A percentile compares a stretch with the other conserved stretches of the same genome.
Conservation (phyloP, 2,797 vertebrate genomes). For the Luscinia megarhynchos region DNA sequence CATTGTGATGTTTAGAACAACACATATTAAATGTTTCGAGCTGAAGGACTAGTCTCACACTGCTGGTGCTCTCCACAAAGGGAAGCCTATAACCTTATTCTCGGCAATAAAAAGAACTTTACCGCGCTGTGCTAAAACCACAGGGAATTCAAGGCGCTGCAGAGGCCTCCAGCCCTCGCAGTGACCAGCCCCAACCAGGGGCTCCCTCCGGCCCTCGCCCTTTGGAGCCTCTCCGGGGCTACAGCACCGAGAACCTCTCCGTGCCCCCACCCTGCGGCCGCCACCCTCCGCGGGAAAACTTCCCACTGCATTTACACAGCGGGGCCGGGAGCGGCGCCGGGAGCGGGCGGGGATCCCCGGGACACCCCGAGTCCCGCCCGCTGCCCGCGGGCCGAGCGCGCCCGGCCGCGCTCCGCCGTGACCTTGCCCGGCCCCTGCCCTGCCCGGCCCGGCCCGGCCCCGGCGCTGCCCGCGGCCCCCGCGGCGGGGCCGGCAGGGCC, state of each 20-base stretch:
- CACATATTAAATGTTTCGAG: background rate
- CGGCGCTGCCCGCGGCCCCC: background rate
- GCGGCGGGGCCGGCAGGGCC: background rate
- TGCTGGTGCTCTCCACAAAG: accelerated
- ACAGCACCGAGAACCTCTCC: accelerated
- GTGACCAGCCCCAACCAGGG: accelerated
- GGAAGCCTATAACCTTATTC: background rate
- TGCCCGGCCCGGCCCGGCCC: no score
- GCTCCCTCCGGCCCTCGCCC: no score
- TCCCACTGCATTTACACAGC: background rate
- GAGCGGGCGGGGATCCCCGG: background rate
- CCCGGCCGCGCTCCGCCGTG: background rate
- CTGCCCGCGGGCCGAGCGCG: background rate
- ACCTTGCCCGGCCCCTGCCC: background rate
- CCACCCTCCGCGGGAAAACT: accelerated
- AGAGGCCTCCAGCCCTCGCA: background rate
- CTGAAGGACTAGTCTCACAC: background rate
- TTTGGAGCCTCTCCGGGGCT: background rate
- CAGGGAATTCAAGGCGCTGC: background rate
- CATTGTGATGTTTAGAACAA: background rate
- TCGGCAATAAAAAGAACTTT: background rate
- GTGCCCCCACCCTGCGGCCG: background rate
- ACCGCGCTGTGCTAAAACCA: background rate
- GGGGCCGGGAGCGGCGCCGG: background rate
- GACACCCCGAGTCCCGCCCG: background rate